Base-by-base conservation (phyloP, 1,140 invertebrate genomes). In the Bombus picipes region DNA sequence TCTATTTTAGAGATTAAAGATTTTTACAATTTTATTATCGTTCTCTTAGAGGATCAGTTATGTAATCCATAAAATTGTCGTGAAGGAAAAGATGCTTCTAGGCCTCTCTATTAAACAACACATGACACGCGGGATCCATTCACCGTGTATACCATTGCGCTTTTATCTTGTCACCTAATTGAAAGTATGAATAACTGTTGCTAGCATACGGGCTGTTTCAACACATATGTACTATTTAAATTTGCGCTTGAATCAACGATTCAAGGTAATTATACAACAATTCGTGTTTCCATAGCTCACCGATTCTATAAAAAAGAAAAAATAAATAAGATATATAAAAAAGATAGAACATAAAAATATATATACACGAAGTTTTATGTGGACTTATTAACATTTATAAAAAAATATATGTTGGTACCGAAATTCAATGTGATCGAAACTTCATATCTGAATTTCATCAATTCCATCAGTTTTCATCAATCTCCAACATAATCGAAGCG, bases 111-210 rank as follows among this genome's bases (percentile, higher is more conserved):
- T 80, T 70, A 25, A n/a, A 47, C 62, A 25, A 41, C 25, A 32
- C 25, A 28, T 28, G 57, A 65, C 25, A 9, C 22, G 2, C 15
- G 22, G 18, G 8, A 57, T 37, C 12, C 25, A 47, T 57, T 37
- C 32, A n/a, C 15, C 6, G 72, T 41, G 8, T 73, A 18, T 47
- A 73, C 8, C 41, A n/a, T 53, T 53, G n/a, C 22, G 43, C 34
- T 59, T 59, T 76, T 76, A 76, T 71, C 41, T 81, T 71, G 34
- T 57, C 43, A 22, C 47, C 28, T 71, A 68, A 68, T 79, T 79
- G 62, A 66, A 76, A 76, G 47, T 43, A 66, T 34, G 62, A 66
- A 79, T 34, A 66, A 22, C 53, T 59, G 34, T 57, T 25, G 18
- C 25, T 76, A 39, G 5, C 47, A 18, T 6, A 28, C 1, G 22